Base-by-base conservation (phyloP, 2,113 vertebrate species). In the Thunnus thynnus region DNA sequence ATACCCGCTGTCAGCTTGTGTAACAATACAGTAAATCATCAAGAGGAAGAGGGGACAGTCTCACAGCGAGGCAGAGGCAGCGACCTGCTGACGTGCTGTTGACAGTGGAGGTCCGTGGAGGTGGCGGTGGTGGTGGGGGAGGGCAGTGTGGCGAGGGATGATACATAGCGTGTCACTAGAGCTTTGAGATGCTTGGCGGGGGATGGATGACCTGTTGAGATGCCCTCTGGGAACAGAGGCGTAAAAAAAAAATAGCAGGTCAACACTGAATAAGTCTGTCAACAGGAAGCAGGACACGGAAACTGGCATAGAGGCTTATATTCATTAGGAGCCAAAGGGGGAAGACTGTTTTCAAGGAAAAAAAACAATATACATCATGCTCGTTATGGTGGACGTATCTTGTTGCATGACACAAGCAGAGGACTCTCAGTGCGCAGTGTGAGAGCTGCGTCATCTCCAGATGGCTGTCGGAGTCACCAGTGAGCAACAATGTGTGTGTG, bases 361-460 rank as follows among this genome's bases (percentile, higher is more conserved):
- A 17, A 13, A 47, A 32, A 32, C 41, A 27, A 62, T 50, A n/a
- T 16, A 17, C 12, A 1, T 66, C 10, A 2, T 27, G 51, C 70
- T 47, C 2, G 7, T 67, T 10, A n/a, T 3, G 8, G 22, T 22
- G 72, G 66, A 65, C 17, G 18, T 25, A 10, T 6, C 32, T 13
- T 20, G 79, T 57, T 56, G 32, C 56, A 64, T 72, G 65, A 58
- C 68, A 65, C 20, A 9, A 41, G 47, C 16, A 2, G 51, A 56
- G 68, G 75, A 72, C 5, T 11, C 63, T 73, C 77, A 27, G 58
- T 50, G 65, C 73, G 80, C 66, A 50, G 60, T 55, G 63, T 13
- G 60, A 81, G 85, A 54, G 81, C 81, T 83, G 86, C 63, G 75
- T 93, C 92, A 91, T 90, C 86, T 87, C 80, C 93, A 94, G 91